Evolutionary conservation across 2,113 vertebrate species (phyloP).

Genomic region (Australoheros scitulus): DNA sequence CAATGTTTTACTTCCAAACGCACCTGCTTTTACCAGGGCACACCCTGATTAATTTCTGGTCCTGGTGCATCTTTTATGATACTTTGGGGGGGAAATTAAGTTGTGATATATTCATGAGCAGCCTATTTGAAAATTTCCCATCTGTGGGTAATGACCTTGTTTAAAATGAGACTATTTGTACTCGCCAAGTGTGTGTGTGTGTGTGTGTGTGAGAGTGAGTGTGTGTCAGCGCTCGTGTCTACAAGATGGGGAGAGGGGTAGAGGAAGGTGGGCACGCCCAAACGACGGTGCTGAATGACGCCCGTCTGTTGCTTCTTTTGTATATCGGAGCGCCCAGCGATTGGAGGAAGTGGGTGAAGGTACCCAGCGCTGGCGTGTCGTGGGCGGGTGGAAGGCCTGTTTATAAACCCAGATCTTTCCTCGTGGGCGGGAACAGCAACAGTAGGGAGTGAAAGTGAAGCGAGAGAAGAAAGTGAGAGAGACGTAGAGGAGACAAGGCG

Average conservation of each 20-base stretch:
- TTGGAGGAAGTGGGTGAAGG: conserved; percentile 69
- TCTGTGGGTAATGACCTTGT: conserved; percentile 66
- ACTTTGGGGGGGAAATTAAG: background rate
- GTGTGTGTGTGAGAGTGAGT: background rate
- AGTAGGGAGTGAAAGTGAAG: conserved; percentile 66
- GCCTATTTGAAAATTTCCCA: conserved; percentile 44
- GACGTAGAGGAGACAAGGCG: conserved; percentile 56
- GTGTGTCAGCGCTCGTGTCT: conserved; percentile 5
- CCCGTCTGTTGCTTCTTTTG: conserved; percentile 71
- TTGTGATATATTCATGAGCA: conserved; percentile 31
- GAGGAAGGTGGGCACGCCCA: conserved; percentile 65
- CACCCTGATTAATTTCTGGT: background rate
- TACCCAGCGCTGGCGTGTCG: conserved; percentile 57
- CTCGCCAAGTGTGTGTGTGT: background rate
- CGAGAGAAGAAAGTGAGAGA: conserved; percentile 35
- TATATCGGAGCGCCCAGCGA: conserved; percentile 67
- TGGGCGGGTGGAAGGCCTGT: conserved; percentile 76
- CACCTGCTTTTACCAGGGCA: background rate
- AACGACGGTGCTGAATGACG: conserved; percentile 64
- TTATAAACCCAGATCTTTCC: conserved; percentile 75
- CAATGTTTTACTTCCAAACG: background rate
- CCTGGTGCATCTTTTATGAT: background rate
- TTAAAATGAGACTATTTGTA: conserved; percentile 30
- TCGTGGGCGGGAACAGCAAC: conserved; percentile 78
- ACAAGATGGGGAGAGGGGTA: conserved; percentile 15